These are phyloP conservation scores for Pyrocoelia pectoralis DNA, from an alignment of 2,888 invertebrate genomes.

Conservation along the genomic window DNA sequence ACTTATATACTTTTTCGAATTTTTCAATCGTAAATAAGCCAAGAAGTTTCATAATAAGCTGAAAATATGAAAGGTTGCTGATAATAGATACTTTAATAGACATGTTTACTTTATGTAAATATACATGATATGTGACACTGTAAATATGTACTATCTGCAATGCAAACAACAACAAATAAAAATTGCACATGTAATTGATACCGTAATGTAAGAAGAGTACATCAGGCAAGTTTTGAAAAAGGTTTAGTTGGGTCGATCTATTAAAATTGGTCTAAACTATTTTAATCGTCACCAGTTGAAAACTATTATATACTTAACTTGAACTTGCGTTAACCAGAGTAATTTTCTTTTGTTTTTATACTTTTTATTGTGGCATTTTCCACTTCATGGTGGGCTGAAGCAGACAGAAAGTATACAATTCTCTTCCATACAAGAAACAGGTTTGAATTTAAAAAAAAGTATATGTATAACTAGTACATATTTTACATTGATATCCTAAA, in stretches of 20 bases:
- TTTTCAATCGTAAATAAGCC: too few relatives aligned
- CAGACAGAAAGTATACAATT: slow-evolving; percentile 45
- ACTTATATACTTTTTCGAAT: too few relatives aligned
- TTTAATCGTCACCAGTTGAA: slow-evolving; percentile 3
- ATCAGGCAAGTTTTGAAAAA: background rate
- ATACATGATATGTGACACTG: too few relatives aligned
- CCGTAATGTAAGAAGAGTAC: background rate
- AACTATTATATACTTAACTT: slow-evolving; percentile 39
- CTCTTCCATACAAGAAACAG: slow-evolving; percentile 45
- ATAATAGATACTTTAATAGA: too few relatives aligned
- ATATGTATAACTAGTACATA: slow-evolving; percentile 48
- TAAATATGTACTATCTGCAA: too few relatives aligned
- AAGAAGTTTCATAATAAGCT: too few relatives aligned
- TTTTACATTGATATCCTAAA: slow-evolving; percentile 41
- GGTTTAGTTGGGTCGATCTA: too few relatives aligned
- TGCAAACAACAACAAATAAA: too few relatives aligned
- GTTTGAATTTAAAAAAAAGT: slow-evolving; percentile 46
- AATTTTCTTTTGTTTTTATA: slow-evolving; percentile 47
- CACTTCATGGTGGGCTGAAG: slow-evolving; percentile 47
- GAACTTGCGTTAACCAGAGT: slow-evolving; percentile 45
- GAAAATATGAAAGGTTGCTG: too few relatives aligned
- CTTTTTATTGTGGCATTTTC: slow-evolving; percentile 40
- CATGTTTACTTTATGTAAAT: too few relatives aligned
- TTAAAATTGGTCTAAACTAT: background rate
- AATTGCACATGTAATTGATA: too few relatives aligned